phyloP scores from a whole-genome alignment of 2,797 vertebrate species.

The Astyanax mexicanus region DNA sequence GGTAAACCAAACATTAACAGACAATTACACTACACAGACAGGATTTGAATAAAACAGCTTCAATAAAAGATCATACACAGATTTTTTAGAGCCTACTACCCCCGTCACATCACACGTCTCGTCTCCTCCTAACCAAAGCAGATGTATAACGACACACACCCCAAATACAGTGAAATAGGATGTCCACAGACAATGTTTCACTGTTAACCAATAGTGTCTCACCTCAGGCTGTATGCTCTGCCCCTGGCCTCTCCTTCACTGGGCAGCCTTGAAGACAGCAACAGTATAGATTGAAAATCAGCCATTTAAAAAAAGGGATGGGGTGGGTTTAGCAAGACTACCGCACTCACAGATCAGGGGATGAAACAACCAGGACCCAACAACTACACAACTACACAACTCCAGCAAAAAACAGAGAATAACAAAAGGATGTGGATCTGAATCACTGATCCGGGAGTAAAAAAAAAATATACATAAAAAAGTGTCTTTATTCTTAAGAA shows the following conservation, averaged over 20 bases:
- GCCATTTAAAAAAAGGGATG: slow-evolving; percentile 9
- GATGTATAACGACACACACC: not conserved
- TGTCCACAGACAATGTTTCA: not conserved
- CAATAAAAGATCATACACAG: no score
- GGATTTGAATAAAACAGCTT: no score
- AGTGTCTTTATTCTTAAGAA: not conserved
- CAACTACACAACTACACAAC: not conserved
- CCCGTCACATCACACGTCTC: no score
- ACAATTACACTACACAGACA: not conserved
- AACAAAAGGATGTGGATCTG: no score
- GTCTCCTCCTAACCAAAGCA: not conserved
- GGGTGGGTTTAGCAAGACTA: slow-evolving; percentile 3
- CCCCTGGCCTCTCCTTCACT: slow-evolving; percentile 88
- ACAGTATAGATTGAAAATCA: slow-evolving; percentile 44
- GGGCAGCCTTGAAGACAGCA: slow-evolving; percentile 84
- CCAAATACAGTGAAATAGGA: not conserved
- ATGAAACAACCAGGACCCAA: slow-evolving; percentile 7
- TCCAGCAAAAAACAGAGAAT: not conserved
- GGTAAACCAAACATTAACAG: not conserved
- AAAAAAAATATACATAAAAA: no score
- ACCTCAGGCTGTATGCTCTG: slow-evolving; percentile 87
- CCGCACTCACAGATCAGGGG: slow-evolving; percentile 11
- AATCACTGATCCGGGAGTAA: no score
- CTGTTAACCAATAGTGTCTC: slow-evolving; percentile 69
- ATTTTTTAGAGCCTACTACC: no score